A percentile compares a stretch with the other conserved stretches of the same genome.
Evolutionary conservation across 2,888 invertebrate species (phyloP).

Genomic region (Candidula unifasciata): DNA sequence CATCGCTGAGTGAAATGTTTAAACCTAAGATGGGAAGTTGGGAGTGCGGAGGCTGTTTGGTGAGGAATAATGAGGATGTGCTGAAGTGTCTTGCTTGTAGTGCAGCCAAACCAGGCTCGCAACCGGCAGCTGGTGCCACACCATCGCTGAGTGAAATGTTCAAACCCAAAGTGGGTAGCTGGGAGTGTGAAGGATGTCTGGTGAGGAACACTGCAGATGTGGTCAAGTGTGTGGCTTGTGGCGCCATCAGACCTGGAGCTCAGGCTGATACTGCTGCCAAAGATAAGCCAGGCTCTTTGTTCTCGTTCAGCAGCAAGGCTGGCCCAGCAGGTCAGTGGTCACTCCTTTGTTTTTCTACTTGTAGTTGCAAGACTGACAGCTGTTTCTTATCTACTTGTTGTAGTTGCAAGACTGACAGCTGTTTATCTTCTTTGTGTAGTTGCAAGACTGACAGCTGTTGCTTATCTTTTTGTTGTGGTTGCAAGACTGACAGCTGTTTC

Average conservation of each 20-base stretch:
- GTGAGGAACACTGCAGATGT: slow-evolving; percentile 80
- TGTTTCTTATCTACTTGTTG: too few relatives aligned
- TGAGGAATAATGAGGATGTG: slow-evolving; percentile 80
- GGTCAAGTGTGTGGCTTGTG: slow-evolving; percentile 72
- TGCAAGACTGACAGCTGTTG: background rate
- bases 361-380: background rate
- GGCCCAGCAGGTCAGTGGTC: slow-evolving; percentile 43
- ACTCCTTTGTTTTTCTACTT: background rate
- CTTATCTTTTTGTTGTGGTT: too few relatives aligned
- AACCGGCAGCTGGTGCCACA: background rate
- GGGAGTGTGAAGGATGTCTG: slow-evolving; percentile 85
- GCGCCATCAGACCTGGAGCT: slow-evolving; percentile 70
- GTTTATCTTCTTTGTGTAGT: too few relatives aligned
- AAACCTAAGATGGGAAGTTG: slow-evolving; percentile 82
- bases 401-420: too few relatives aligned
- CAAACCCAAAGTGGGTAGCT: slow-evolving; percentile 81
- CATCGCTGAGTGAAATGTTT: slow-evolving; percentile 77
- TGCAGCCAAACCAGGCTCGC: slow-evolving; percentile 71
- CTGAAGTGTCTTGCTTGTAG: slow-evolving; percentile 73
- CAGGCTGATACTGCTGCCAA: slow-evolving; percentile 59
- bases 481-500: too few relatives aligned
- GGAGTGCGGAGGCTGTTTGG: slow-evolving; percentile 84
- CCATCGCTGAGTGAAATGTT: slow-evolving; percentile 77
- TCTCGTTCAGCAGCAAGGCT: slow-evolving; percentile 48
- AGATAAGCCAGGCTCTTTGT: slow-evolving; percentile 29